Evolutionary conservation across 2,113 vertebrate genomes (phyloP), one percentile per base, ranked within the genome.

Genomic region (Dasyurus viverrinus): DNA sequence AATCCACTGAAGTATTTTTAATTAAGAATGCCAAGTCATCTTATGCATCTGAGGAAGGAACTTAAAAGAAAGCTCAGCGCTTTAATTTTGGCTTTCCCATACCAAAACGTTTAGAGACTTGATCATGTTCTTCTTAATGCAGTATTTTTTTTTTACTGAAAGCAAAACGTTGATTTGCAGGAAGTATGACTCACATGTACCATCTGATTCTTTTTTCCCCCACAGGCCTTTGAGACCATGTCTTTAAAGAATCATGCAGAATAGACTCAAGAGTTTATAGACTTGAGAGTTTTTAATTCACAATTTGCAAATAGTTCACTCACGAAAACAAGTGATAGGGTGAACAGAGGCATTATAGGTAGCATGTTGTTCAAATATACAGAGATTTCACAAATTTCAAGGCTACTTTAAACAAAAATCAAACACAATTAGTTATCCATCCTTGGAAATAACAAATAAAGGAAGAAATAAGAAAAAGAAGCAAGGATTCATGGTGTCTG

Each of bases 101-200:
- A 93, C 50, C 26, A 92, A 48, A 96, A 91, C 54, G 55, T 94
- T 94, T 57, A 24, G 89, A 93, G 95, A 0, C 84, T 10, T 30
- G 54, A 93, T 60, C 93, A 57, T 23, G 0, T 46, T 52, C 53
- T 19, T 47, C 93, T 90, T 53, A 36, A 23, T 11, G 53, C 36
- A 25, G 6, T 60, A 27, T 46, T 53, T 57, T 89, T 68, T 48
- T 48, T 48, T 48, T 48, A 26, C 42, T 47, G 27, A 94, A 92
- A 46, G 89, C 7, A 53, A 92, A 47, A 19, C 47, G 91, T 89
- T 95, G 94, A 30, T 95, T 93, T 96, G 52, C 94, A 91, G 7
- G 0, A 96, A 92, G 68, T n/a, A 12, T 55, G 94, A 97, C 90
- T 97, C 95, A 94, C 26, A 76, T 89, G 19, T 57, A 54, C 47